phyloP scores from a whole-genome alignment of 2,797 vertebrate species.

The Ispidina picta region DNA sequence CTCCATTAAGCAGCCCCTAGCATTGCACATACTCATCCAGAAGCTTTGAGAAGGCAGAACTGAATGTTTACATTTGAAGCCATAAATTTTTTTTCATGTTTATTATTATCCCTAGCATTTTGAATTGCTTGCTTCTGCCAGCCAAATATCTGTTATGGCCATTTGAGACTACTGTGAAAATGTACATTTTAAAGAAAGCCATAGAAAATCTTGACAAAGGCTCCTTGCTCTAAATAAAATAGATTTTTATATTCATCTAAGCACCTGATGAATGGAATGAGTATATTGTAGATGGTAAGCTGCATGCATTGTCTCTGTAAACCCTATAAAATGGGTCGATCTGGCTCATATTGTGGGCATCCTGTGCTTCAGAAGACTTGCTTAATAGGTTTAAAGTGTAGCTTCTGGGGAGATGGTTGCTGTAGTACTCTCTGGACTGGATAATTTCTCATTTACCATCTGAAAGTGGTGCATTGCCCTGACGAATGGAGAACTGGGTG shows the following conservation, averaged over 20 bases:
- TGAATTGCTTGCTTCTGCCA: neutral
- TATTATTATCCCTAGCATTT: neutral
- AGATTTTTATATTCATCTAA: neutral
- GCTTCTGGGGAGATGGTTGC: neutral
- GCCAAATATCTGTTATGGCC: neutral
- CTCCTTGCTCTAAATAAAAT: neutral
- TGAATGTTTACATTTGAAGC: neutral
- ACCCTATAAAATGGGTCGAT: neutral
- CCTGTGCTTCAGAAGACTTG: neutral
- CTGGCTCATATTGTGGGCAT: neutral
- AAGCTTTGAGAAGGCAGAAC: neutral
- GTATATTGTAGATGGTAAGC: neutral
- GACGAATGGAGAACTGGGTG: fast-evolving
- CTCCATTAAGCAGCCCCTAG: neutral
- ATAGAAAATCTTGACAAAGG: neutral
- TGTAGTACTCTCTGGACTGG: neutral
- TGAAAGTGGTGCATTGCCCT: fast-evolving
- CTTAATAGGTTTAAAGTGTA: neutral
- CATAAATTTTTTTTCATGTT: neutral
- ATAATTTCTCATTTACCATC: neutral
- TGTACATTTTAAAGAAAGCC: neutral
- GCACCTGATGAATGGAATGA: neutral
- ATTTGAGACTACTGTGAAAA: neutral
- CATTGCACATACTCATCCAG: neutral
- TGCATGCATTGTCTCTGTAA: neutral